phyloP scores from a whole-genome alignment of 2,888 invertebrate genomes.

The Eumacrocentrus americanus region DNA sequence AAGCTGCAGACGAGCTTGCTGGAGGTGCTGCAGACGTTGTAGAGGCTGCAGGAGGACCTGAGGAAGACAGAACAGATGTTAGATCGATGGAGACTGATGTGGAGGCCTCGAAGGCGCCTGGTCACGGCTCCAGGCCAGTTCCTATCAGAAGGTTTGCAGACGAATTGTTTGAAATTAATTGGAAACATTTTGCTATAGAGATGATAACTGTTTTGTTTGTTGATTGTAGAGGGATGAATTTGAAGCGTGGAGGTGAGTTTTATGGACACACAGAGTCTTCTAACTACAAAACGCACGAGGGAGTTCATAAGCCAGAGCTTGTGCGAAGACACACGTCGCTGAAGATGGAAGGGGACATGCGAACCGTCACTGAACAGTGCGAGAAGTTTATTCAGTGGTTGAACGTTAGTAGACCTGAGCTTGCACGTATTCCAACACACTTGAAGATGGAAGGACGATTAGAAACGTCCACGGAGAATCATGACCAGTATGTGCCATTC shows the following conservation, averaged over 20 bases:
- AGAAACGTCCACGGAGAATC: constrained; percentile 61
- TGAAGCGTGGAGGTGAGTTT: constrained; percentile 52
- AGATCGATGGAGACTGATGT: constrained; percentile 45
- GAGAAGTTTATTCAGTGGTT: constrained; percentile 60
- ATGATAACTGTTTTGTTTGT: too few species aligned
- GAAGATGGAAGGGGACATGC: constrained; percentile 64
- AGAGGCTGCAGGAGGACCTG: background rate
- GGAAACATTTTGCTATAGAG: too few species aligned
- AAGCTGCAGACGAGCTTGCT: background rate
- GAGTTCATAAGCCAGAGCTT: constrained; percentile 60
- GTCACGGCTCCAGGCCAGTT: constrained; percentile 34
- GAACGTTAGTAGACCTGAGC: constrained; percentile 59
- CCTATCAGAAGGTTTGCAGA: constrained; percentile 45
- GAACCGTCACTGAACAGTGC: constrained; percentile 62
- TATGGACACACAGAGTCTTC: constrained; percentile 62
- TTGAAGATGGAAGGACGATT: constrained; percentile 64
- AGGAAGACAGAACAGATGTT: constrained; percentile 24
- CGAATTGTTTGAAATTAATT: background rate
- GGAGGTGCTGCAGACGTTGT: background rate
- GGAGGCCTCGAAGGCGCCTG: constrained; percentile 36
- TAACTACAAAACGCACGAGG: constrained; percentile 61
- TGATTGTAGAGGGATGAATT: constrained; percentile 48
- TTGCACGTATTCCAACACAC: constrained; percentile 60
- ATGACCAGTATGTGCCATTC: constrained; percentile 60
- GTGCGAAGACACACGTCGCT: constrained; percentile 61